A percentile compares a stretch with the other conserved stretches of the same genome.
Evolutionary conservation across 2,113 vertebrate genomes (phyloP).

Genomic region (Hyaena hyaena): DNA sequence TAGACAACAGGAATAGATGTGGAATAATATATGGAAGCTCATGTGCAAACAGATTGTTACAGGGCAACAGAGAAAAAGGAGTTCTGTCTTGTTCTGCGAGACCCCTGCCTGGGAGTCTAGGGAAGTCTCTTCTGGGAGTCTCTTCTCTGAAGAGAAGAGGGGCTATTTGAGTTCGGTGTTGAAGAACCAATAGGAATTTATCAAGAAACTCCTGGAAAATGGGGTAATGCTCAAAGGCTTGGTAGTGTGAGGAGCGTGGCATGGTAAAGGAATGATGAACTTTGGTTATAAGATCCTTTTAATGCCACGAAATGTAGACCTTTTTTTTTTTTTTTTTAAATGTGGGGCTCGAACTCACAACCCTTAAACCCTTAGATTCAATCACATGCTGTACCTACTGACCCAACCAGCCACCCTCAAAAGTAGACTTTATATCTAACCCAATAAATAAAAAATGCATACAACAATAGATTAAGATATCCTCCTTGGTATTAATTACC

Average conservation of each 20-base stretch:
- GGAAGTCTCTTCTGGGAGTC: background rate
- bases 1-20: background rate
- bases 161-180: background rate
- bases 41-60: background rate
- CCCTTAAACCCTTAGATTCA: no score
- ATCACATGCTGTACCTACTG: no score
- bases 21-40: background rate
- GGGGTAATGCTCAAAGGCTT: background rate
- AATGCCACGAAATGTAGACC: background rate
- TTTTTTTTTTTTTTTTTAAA: no score
- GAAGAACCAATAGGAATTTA: background rate
- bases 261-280: background rate
- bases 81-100: background rate
- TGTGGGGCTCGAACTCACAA: no score
- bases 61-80: background rate
- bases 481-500: background rate
- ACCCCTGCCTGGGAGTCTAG: background rate
- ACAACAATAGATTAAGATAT: background rate
- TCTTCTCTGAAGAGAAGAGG: background rate
- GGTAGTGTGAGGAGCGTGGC: background rate
- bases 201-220: background rate
- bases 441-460: background rate
- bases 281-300: background rate
- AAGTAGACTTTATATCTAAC: background rate
- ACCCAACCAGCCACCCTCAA: no score